Conservation (phyloP, 2,888 invertebrate genomes). For the Oscheius sp. region DNA sequence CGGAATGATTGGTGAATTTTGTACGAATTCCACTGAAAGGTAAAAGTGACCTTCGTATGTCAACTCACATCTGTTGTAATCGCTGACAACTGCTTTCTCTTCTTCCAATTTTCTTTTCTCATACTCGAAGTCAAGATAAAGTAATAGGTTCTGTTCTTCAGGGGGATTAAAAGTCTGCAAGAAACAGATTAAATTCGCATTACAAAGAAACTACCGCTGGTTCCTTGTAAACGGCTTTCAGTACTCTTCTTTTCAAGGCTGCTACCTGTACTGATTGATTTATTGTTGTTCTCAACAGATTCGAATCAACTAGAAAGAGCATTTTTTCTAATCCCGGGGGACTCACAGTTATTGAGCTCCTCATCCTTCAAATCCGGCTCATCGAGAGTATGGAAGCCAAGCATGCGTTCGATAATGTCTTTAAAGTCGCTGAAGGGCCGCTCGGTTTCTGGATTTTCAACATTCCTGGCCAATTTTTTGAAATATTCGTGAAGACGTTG, state of each 20-base stretch:
- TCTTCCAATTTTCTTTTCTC: constrained; percentile 41
- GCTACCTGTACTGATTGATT: constrained; percentile 3
- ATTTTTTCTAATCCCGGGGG: background rate
- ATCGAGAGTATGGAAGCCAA: constrained; percentile 37
- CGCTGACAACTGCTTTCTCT: constrained; percentile 27
- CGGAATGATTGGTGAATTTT: constrained; percentile 12
- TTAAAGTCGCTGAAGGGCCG: constrained; percentile 33
- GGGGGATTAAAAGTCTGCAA: constrained; percentile 22
- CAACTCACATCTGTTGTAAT: constrained; percentile 1
- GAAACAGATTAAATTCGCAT: background rate
- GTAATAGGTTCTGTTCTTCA: constrained; percentile 41
- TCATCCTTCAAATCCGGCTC: constrained; percentile 33
- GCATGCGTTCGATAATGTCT: constrained; percentile 40
- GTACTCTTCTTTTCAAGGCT: constrained; percentile 22
- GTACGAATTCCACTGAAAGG: constrained; percentile 15
- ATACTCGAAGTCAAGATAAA: constrained; percentile 42
- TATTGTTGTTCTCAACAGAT: constrained; percentile 25
- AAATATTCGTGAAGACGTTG: constrained; percentile 26
- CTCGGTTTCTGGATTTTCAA: constrained; percentile 32
- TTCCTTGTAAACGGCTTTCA: constrained; percentile 33
- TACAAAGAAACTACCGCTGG: constrained; percentile 26
- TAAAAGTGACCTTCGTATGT: background rate
- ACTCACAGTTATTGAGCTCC: constrained; percentile 41
- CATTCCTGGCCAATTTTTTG: background rate
- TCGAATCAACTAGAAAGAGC: constrained; percentile 38